A percentile compares a stretch with the other conserved stretches of the same genome.
Evolutionary conservation across 2,888 invertebrate species (phyloP).

Genomic region (Platynereis dumerilii): DNA sequence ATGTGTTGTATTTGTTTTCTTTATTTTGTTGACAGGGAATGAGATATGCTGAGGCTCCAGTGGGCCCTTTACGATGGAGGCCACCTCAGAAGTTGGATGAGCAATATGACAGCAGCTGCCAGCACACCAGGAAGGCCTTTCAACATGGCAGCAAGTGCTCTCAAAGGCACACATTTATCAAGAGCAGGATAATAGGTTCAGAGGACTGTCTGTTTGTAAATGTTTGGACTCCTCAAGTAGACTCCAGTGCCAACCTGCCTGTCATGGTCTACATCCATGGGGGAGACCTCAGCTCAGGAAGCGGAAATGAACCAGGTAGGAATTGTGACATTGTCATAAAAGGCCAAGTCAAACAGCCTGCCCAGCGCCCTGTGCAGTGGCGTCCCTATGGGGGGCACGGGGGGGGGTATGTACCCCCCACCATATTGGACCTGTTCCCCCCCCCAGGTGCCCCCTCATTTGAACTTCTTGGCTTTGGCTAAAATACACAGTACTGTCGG

Average conservation of each 20-base stretch:
- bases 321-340: neutral
- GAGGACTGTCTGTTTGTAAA: slow-evolving; percentile 37
- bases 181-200: slow-evolving; percentile 17
- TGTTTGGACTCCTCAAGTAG: slow-evolving; percentile 31
- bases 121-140: slow-evolving; percentile 4
- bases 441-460: no score
- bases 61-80: slow-evolving; percentile 15
- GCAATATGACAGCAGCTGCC: slow-evolving; percentile 1
- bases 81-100: slow-evolving; percentile 6
- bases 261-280: slow-evolving; percentile 39
- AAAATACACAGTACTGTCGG: no score
- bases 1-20: neutral
- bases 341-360: no score
- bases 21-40: slow-evolving; percentile 5
- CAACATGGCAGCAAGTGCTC: slow-evolving; percentile 16
- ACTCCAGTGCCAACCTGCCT: slow-evolving; percentile 7
- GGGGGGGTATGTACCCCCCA: no score
- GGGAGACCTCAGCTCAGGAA: slow-evolving; percentile 31
- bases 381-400: no score
- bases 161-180: slow-evolving; percentile 9
- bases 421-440: no score
- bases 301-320: slow-evolving; percentile 32
- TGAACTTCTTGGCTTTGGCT: no score
- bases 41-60: slow-evolving; percentile 14
- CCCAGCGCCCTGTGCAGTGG: no score